These are phyloP conservation scores for Cotesia glomerata DNA, from an alignment of 1,140 invertebrate species.

Conservation along the genomic window DNA sequence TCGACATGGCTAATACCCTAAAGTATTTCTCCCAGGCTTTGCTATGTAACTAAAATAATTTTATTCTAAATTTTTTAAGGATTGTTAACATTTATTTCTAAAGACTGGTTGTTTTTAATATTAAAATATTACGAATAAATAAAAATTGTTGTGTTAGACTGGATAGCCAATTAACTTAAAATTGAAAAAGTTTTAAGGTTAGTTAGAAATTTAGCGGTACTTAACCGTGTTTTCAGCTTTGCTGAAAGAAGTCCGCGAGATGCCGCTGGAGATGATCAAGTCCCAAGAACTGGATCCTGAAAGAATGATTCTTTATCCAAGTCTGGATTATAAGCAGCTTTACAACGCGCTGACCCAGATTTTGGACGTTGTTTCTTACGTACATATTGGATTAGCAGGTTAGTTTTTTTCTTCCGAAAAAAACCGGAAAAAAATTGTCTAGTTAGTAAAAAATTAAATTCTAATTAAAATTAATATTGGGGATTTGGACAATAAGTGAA, in stretches of 20 bases:
- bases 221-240: conserved; percentile 73
- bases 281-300: conserved; percentile 83
- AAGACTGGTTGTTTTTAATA: too few species aligned
- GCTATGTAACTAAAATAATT: conserved; percentile 76
- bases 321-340: conserved; percentile 92
- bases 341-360: conserved; percentile 84
- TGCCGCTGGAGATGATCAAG: conserved; percentile 88
- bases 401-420: conserved; percentile 33
- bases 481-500: too few species aligned
- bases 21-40: conserved; percentile 98
- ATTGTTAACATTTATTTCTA: too few species aligned
- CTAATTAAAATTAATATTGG: too few species aligned
- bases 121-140: too few species aligned
- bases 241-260: conserved; percentile 92
- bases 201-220: too few species aligned
- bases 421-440: too few species aligned
- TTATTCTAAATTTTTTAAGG: conserved; percentile 23
- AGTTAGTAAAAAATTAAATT: too few species aligned
- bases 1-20: conserved; percentile 95
- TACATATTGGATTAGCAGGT: conserved; percentile 86
- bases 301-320: conserved; percentile 89
- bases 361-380: conserved; percentile 81
- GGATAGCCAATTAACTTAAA: too few species aligned
- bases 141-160: too few species aligned
- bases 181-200: too few species aligned